These are phyloP conservation scores for Eledone cirrhosa DNA, from an alignment of 2,888 invertebrate genomes.

Conservation along the genomic window DNA sequence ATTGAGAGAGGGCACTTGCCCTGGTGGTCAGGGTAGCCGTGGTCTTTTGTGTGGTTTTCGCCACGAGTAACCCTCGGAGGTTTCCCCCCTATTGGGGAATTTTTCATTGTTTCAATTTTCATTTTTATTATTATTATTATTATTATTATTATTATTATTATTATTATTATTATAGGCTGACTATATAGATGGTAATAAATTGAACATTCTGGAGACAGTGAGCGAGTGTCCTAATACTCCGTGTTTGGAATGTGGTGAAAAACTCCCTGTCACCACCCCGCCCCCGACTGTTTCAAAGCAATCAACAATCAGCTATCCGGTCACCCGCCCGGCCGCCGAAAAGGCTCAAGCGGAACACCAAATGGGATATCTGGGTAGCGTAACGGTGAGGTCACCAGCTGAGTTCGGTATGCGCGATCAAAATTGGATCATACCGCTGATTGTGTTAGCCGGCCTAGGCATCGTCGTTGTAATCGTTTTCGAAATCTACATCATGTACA, in stretches of 20 bases:
- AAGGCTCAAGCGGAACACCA: constrained; percentile 9
- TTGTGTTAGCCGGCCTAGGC: constrained; percentile 83
- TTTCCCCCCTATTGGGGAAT: too few relatives aligned
- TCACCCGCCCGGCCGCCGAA: neutral
- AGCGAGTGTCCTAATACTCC: constrained; percentile 30
- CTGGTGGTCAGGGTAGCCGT: too few relatives aligned
- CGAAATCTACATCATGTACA: constrained; percentile 86
- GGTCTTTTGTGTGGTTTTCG: too few relatives aligned
- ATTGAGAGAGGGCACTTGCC: too few relatives aligned
- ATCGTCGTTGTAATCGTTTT: constrained; percentile 87
- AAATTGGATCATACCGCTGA: constrained; percentile 86
- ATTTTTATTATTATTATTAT: too few relatives aligned
- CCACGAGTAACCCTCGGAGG: too few relatives aligned
- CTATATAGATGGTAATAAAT: constrained; percentile 7
- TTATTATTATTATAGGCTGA: too few relatives aligned
- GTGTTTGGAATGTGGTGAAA: constrained; percentile 46
- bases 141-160: too few relatives aligned
- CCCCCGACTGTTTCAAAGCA: constrained; percentile 1
- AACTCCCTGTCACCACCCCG: neutral
- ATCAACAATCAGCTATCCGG: neutral
- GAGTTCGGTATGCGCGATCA: constrained; percentile 37
- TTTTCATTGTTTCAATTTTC: too few relatives aligned
- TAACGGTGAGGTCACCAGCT: neutral
- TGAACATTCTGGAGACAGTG: neutral
- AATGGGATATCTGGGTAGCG: neutral